Base-by-base conservation (phyloP, 2,888 invertebrate species). In the Erebia palarica region DNA sequence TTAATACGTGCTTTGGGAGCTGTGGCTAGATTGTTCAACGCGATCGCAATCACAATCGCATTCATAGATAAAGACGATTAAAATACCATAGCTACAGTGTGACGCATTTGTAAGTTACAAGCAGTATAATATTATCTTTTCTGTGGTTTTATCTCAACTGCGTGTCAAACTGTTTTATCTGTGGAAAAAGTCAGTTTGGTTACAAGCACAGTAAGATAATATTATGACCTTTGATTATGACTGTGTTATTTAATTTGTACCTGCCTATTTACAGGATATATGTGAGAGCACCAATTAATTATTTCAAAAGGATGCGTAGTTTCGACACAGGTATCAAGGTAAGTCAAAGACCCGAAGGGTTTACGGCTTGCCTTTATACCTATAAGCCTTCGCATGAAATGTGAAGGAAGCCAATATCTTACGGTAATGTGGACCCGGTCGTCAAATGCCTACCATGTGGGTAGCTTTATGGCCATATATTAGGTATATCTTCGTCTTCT, bases 1-100 rank as follows among this genome's bases (percentile, higher is more conserved):
- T 72, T 66, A 51, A 51, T 47, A 65, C 64, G 60, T 60, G 60
- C 60, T 61, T 42, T 44, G 11, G 44, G 44, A 44, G 11, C 4
- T n/a, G 8, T 14, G 51, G 51, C 1, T n/a, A 7, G 16, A n/a
- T 53, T n/a, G 51, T 8, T 1, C 51, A 53, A 53, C n/a, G 8
- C 14, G n/a, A 8, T 53, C 14, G 5, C 14, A 49, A 14, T 49
- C 49, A 44, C 11, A 44, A 10, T 44, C 44, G 44, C 44, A 44
- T 11, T 36, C 36, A 36, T 36, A 27, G 4, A 1, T 2, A 27
- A 27, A 27, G 4, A 27, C 27, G 21, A 21, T 21, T 21, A 21
- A 1, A 21, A 21, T n/a, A n/a, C n/a, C n/a, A 21, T 21, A 3
- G 21, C 21, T 21, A 21, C 21, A 21, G 21, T 21, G 21, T 21